Percentiles rank a stretch among this genome's conserved stretches.
Evolutionary conservation across 2,113 vertebrate species (phyloP).

Genomic region (Cryptomyrus ogoouensis): DNA sequence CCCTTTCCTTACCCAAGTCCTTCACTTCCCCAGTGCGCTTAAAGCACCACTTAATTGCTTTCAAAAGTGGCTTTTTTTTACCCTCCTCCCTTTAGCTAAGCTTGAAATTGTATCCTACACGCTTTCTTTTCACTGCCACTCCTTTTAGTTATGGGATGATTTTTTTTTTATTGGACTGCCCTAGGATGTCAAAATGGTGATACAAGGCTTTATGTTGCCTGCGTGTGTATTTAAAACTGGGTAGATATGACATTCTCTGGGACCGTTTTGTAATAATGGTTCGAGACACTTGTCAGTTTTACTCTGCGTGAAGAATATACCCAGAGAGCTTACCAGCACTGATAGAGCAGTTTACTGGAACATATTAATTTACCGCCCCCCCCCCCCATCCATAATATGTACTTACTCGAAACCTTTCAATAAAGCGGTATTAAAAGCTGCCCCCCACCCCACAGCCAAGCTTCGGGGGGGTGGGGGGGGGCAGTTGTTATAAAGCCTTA

Average conservation of each 20-base stretch:
- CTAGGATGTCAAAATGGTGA: neutral
- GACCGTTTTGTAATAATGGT: neutral
- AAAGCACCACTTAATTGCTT: neutral
- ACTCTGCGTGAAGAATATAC: neutral
- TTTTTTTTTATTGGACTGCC: neutral
- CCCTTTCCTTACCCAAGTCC: conserved; percentile 13
- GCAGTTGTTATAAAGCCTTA: neutral
- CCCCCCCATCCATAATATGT: neutral
- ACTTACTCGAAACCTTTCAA: neutral
- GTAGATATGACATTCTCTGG: neutral
- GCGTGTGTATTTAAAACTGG: neutral
- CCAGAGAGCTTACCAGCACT: neutral
- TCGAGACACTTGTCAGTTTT: neutral
- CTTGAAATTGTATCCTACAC: neutral
- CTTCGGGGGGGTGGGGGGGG: neutral
- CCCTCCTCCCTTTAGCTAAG: neutral
- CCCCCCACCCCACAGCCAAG: neutral
- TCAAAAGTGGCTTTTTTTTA: neutral
- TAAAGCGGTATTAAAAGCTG: neutral
- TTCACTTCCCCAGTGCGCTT: neutral
- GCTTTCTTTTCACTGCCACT: neutral
- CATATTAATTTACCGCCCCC: conserved; percentile 2
- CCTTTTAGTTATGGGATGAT: neutral
- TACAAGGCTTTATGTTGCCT: neutral
- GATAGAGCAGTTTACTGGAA: neutral